A percentile compares a stretch with the other conserved stretches of the same genome.
Conservation (phyloP, 2,888 invertebrate genomes). For the Drosophila melanocephala region DNA sequence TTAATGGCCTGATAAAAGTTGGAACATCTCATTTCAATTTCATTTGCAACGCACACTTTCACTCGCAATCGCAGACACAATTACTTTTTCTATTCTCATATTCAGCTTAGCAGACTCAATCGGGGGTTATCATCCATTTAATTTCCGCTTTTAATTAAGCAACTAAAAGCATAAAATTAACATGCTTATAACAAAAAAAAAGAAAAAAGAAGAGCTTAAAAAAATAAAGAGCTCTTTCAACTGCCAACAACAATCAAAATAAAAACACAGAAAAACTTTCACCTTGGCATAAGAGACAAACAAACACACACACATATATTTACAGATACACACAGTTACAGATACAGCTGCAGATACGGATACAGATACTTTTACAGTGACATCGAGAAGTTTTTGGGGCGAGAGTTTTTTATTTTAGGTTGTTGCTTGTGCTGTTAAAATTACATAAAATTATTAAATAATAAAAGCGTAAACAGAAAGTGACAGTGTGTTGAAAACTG, state of each 20-base stretch:
- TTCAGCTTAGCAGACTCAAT: slow-evolving; percentile 17
- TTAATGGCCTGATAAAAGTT: slow-evolving; percentile 13
- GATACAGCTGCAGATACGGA: slow-evolving; percentile 2
- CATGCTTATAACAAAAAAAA: slow-evolving; percentile 18
- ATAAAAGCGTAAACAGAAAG: slow-evolving; percentile 35
- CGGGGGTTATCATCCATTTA: slow-evolving; percentile 52
- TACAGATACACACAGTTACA: slow-evolving; percentile 13
- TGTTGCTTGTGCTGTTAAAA: slow-evolving; percentile 15
- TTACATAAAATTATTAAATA: slow-evolving; percentile 56
- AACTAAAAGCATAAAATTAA: slow-evolving; percentile 63
- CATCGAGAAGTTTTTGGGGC: slow-evolving; percentile 41
- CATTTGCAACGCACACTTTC: slow-evolving; percentile 51
- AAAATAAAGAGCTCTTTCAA: slow-evolving; percentile 39
- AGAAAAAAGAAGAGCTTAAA: slow-evolving; percentile 11
- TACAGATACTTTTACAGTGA: slow-evolving; percentile 17
- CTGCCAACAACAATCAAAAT: slow-evolving; percentile 42
- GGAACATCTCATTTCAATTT: slow-evolving; percentile 29
- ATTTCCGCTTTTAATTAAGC: slow-evolving; percentile 74
- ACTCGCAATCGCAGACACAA: slow-evolving; percentile 37
- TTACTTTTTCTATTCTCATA: slow-evolving; percentile 45
- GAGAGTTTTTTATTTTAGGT: slow-evolving; percentile 6
- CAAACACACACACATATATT: slow-evolving; percentile 9
- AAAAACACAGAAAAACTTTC: slow-evolving; percentile 60
- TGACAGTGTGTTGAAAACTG: slow-evolving; percentile 21
- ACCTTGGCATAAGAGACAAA: slow-evolving; percentile 37